Percentiles rank a stretch among this genome's conserved stretches.
These are phyloP conservation scores for Temnothorax nylanderi DNA, from an alignment of 1,140 invertebrate species.

Conservation along the genomic window DNA sequence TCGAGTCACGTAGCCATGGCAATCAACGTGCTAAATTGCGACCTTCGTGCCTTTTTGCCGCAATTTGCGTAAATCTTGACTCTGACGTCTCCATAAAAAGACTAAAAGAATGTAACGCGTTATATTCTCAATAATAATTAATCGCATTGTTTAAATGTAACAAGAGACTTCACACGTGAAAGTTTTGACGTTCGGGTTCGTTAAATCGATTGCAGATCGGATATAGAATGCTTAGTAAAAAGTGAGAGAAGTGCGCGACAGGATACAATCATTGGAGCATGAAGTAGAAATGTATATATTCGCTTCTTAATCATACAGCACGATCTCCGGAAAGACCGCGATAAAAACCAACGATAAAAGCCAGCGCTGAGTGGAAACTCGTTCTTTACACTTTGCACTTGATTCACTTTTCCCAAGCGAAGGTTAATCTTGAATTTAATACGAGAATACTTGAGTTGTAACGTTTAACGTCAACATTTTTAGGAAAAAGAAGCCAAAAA, in stretches of 20 bases:
- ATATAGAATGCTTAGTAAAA: neutral
- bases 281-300: conserved; percentile 37
- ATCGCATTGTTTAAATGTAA: neutral
- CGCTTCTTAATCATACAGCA: neutral
- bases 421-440: conserved; percentile 17
- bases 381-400: conserved; percentile 59
- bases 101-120: neutral
- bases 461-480: neutral
- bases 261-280: conserved; percentile 10
- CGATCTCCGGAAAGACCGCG: conserved; percentile 13
- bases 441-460: neutral
- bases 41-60: neutral
- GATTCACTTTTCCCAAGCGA: conserved; percentile 46
- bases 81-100: neutral
- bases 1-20: conserved; percentile 36
- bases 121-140: neutral
- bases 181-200: neutral
- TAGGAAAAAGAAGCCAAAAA: neutral
- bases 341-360: conserved; percentile 41
- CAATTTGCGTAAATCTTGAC: conserved; percentile 13
- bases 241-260: neutral
- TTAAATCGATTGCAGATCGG: neutral
- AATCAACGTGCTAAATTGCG: conserved; percentile 20
- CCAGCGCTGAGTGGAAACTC: conserved; percentile 43
- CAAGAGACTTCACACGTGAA: neutral